A percentile compares a stretch with the other conserved stretches of the same genome.
Conservation (phyloP, 2,888 invertebrate species). For the Psylliodes chrysocephalus region DNA sequence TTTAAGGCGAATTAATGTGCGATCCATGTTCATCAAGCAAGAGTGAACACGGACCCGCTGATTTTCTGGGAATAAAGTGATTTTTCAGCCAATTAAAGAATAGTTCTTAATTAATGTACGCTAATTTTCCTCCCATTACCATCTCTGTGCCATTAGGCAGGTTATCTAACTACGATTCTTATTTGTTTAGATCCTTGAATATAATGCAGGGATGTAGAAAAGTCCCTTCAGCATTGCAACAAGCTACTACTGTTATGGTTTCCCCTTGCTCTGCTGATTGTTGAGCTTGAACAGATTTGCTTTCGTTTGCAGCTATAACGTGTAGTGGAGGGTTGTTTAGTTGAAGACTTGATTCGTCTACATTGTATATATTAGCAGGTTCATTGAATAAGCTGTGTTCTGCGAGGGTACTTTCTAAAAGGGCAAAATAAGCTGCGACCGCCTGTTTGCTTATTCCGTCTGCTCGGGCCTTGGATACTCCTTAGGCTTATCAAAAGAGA, state of each 20-base stretch:
- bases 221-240: too few relatives aligned
- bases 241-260: slow-evolving; percentile 35
- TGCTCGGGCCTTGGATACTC: slow-evolving; percentile 7
- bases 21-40: too few relatives aligned
- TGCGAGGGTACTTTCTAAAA: not conserved
- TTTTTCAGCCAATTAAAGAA: too few relatives aligned
- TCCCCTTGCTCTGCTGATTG: slow-evolving; percentile 38
- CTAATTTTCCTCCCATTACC: too few relatives aligned
- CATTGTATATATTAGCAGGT: slow-evolving; percentile 23
- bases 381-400: slow-evolving; percentile 19
- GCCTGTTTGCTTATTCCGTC: not conserved
- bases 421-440: slow-evolving; percentile 4
- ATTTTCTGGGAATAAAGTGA: too few relatives aligned
- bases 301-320: slow-evolving; percentile 15
- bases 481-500: slow-evolving; percentile 29
- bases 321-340: slow-evolving; percentile 28
- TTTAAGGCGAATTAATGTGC: too few relatives aligned
- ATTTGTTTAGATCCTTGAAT: slow-evolving; percentile 42
- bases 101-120: too few relatives aligned
- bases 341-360: slow-evolving; percentile 31
- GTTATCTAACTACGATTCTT: slow-evolving; percentile 37
- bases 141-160: slow-evolving; percentile 41
- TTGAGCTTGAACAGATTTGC: slow-evolving; percentile 41
- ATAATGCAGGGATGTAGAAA: slow-evolving; percentile 37
- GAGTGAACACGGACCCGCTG: too few relatives aligned